Base-by-base conservation (phyloP, 1,140 invertebrate genomes). In the Zaprionus kolodkinae region DNA sequence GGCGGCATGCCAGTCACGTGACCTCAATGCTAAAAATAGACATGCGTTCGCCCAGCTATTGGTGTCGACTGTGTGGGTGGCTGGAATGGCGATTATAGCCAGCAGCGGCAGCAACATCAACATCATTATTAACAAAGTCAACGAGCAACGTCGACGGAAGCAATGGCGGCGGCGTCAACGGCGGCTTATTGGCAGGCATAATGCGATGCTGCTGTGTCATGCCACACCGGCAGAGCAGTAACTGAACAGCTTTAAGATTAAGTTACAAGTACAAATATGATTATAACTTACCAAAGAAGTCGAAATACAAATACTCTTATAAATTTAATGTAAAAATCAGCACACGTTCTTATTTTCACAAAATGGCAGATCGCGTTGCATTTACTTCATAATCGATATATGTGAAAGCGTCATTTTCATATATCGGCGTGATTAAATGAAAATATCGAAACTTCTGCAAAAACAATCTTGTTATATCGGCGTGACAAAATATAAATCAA, bases 61-160 rank as follows among this genome's bases (percentile, higher is more conserved):
- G 15, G 61, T 56, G 27, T 12, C 27, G 33, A 25, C 25, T 11
- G 13, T 17, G 57, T 43, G 48, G 35, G 33, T 33, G 43, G 13
- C 56, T 25, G 36, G 12, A 25, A 55, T 55, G 52, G 10, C 52
- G 27, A 55, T 55, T 27, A 55, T 12, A 30, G 40, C 25, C 45
- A 45, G 66, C 57, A 62, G 33, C 12, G 61, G 64, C 68, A 76
- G 59, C 12, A 65, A 71, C 73, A 76, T 65, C 62, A 77, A 88
- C 71, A 88, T 80, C 85, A 88, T 89, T 89, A 89, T 88, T 84
- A 81, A 80, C 84, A 62, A 79, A 87, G 83, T 86, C 83, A 86
- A 86, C 83, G 76, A 76, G 66, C 72, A 54, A 55, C 69, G 64
- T 59, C 76, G 56, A 35, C 64, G 61, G 45, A 17, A 56, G 54